phyloP scores from a whole-genome alignment of 2,113 vertebrate genomes.

The Aplodontia rufa region DNA sequence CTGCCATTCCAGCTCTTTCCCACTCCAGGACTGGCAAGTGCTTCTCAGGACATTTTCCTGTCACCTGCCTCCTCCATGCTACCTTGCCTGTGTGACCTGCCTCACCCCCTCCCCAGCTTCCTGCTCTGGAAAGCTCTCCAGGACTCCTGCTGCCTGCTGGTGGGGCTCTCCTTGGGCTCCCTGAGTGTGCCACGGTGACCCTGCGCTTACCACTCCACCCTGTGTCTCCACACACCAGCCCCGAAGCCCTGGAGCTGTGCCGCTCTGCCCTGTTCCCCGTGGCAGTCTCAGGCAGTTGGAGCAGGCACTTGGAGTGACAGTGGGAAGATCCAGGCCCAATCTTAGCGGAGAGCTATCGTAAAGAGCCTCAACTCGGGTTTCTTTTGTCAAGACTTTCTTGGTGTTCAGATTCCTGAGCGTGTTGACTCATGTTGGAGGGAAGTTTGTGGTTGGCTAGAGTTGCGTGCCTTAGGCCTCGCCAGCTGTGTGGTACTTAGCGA shows the following conservation, averaged over 20 bases:
- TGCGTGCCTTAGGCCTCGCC: neutral
- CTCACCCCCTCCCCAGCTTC: neutral
- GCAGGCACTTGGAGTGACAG: too few species aligned
- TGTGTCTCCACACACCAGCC: neutral
- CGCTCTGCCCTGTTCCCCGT: neutral
- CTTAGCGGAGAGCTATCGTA: neutral
- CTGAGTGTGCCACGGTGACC: fast-evolving
- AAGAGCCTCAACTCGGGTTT: neutral
- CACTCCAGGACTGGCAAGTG: too few species aligned
- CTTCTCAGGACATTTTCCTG: neutral
- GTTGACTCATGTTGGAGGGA: too few species aligned
- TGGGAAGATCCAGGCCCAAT: neutral
- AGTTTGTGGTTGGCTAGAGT: neutral
- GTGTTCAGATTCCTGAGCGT: slow-evolving; percentile 4
- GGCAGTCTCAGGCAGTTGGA: neutral
- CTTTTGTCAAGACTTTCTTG: neutral
- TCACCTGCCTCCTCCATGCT: neutral
- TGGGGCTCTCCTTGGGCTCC: neutral
- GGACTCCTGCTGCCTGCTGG: too few species aligned
- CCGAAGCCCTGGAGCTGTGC: too few species aligned
- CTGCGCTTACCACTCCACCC: neutral
- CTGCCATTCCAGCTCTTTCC: neutral
- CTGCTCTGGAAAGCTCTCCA: neutral
- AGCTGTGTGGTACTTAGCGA: neutral
- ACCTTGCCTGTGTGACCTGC: neutral